Conservation (phyloP, 2,888 invertebrate genomes). For the Cyrtodaria siliqua region DNA sequence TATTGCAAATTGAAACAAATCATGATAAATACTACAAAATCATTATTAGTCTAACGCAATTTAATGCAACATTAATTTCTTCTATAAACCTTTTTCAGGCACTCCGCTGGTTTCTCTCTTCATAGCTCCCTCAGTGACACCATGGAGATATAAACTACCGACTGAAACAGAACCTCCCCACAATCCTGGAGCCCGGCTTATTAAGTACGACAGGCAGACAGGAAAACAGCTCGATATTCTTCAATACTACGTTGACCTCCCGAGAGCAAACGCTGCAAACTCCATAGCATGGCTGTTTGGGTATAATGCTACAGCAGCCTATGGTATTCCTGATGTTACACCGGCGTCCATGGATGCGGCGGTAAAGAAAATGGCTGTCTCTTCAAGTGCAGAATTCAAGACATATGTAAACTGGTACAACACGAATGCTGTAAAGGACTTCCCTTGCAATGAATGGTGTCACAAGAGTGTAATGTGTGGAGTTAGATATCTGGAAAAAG, state of each 20-base stretch:
- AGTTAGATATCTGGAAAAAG: conserved; percentile 15
- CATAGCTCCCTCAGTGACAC: conserved; percentile 96
- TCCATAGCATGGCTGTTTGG: conserved; percentile 93
- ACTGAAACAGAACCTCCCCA: conserved; percentile 87
- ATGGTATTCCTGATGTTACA: conserved; percentile 92
- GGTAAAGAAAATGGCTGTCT: conserved; percentile 39
- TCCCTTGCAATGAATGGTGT: conserved; percentile 52
- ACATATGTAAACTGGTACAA: conserved; percentile 58
- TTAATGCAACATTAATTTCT: no score
- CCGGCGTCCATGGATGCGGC: conserved; percentile 92
- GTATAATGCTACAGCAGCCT: conserved; percentile 93
- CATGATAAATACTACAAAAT: no score
- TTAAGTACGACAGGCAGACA: conserved; percentile 92
- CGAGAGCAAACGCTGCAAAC: conserved; percentile 88
- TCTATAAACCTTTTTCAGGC: conserved; percentile 82
- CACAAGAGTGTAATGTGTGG: conserved; percentile 48
- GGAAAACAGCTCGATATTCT: conserved; percentile 93
- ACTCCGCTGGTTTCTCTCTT: conserved; percentile 94
- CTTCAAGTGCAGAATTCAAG: conserved; percentile 31
- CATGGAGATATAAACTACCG: conserved; percentile 89
- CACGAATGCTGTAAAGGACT: conserved; percentile 47
- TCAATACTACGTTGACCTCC: conserved; percentile 94
- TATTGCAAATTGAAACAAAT: no score
- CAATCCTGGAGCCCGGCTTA: conserved; percentile 95
- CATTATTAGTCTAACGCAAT: no score